Evolutionary conservation across 2,797 vertebrate genomes (phyloP).

Genomic region (Hemitrygon akajei): DNA sequence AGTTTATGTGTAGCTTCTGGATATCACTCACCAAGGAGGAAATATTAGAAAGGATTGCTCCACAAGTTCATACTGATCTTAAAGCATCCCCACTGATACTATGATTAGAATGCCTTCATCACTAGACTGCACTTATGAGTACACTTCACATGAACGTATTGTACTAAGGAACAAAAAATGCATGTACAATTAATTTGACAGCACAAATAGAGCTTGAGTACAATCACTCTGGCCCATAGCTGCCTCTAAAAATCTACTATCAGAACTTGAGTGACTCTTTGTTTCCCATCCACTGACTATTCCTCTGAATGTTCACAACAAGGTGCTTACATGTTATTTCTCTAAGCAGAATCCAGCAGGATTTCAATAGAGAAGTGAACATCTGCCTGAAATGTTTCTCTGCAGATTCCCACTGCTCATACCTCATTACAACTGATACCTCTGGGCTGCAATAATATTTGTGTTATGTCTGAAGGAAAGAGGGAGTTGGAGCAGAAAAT

Average conservation of each 20-base stretch:
- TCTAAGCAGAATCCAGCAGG: background rate
- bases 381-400: background rate
- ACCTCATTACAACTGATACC: too few species aligned
- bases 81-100: background rate
- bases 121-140: background rate
- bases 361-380: background rate
- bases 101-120: background rate
- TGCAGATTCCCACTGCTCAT: too few species aligned
- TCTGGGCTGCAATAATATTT: constrained; percentile 10
- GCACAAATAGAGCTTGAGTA: background rate
- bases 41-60: too few species aligned
- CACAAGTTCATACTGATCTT: background rate
- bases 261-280: background rate
- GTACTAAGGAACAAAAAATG: background rate
- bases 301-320: background rate
- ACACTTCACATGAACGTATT: background rate
- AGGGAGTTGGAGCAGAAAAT: constrained; percentile 11
- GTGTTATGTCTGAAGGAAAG: constrained; percentile 19
- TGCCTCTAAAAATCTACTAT: background rate
- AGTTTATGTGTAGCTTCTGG: background rate
- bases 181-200: background rate
- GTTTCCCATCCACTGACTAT: background rate
- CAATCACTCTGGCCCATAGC: background rate
- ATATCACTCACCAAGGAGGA: background rate
- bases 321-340: background rate